Percentiles rank a stretch among this genome's conserved stretches.
These are phyloP conservation scores for Sebastes glaucus DNA, from an alignment of 2,797 vertebrate species.

Conservation along the genomic window DNA sequence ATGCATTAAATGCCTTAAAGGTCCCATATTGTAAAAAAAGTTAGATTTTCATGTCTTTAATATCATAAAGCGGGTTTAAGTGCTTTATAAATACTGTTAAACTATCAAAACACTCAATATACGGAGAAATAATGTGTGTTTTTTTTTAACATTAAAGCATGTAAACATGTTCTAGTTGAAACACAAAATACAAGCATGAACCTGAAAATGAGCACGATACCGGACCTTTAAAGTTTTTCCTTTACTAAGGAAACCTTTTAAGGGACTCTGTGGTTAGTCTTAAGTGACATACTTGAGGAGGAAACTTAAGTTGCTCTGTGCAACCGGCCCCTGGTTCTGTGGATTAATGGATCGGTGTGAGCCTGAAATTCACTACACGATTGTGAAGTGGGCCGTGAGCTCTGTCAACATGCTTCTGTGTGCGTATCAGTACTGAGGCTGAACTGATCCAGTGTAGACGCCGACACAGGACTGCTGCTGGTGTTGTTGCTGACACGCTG, in stretches of 20 bases:
- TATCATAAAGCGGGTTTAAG: too few species aligned
- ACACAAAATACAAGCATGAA: too few species aligned
- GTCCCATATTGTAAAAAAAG: too few species aligned
- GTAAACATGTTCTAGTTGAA: too few species aligned
- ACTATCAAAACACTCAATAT: too few species aligned
- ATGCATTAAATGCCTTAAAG: not conserved
- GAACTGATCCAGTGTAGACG: constrained; percentile 6
- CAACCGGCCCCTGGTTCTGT: not conserved
- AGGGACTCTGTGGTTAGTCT: not conserved
- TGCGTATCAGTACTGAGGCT: not conserved
- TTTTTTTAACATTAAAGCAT: too few species aligned
- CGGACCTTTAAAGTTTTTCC: not conserved
- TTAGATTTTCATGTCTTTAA: too few species aligned
- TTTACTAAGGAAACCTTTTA: not conserved
- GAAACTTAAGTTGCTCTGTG: not conserved
- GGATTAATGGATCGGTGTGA: not conserved
- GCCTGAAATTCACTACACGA: not conserved
- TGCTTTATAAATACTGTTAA: too few species aligned
- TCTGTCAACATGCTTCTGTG: constrained; percentile 9
- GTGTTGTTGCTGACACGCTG: constrained; percentile 26
- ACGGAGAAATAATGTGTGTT: too few species aligned
- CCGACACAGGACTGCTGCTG: constrained; percentile 26
- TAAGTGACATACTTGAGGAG: not conserved
- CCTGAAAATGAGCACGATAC: too few species aligned
- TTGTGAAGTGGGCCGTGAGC: not conserved